Percentiles rank a stretch among this genome's conserved stretches.
phyloP scores from a whole-genome alignment of 2,888 invertebrate genomes.

The Mesorhabditis spiculigera region DNA sequence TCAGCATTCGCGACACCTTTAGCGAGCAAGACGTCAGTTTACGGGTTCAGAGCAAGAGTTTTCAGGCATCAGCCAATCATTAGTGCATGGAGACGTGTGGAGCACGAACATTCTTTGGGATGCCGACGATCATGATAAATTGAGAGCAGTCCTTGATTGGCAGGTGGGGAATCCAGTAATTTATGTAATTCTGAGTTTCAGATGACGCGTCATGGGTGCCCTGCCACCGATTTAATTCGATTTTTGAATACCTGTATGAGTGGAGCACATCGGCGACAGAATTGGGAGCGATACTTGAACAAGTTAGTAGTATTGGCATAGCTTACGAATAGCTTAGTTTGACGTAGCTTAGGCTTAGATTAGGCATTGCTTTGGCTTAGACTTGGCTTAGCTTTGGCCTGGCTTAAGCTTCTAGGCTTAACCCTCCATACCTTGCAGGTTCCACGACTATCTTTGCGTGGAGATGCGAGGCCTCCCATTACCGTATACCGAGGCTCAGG shows the following conservation, averaged over 20 bases:
- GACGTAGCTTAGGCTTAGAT: too few relatives aligned
- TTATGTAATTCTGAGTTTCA: neutral
- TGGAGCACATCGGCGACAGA: neutral
- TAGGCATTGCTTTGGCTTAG: too few relatives aligned
- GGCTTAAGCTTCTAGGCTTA: too few relatives aligned
- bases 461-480: too few relatives aligned
- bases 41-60: neutral
- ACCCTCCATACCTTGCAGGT: too few relatives aligned
- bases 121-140: conserved; percentile 2
- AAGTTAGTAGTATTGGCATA: neutral
- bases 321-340: too few relatives aligned
- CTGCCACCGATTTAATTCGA: neutral
- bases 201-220: conserved; percentile 2
- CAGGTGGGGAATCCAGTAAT: neutral
- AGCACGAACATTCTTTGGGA: conserved; percentile 4
- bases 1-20: too few relatives aligned
- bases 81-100: conserved; percentile 2
- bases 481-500: too few relatives aligned
- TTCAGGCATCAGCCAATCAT: neutral
- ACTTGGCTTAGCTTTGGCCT: too few relatives aligned
- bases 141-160: neutral
- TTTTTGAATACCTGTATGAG: neutral
- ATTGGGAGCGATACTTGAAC: neutral
- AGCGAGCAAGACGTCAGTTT: too few relatives aligned
- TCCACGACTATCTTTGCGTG: too few relatives aligned